A percentile compares a stretch with the other conserved stretches of the same genome.
Conservation (phyloP, 1,140 invertebrate genomes). For the Musca vetustissima region DNA sequence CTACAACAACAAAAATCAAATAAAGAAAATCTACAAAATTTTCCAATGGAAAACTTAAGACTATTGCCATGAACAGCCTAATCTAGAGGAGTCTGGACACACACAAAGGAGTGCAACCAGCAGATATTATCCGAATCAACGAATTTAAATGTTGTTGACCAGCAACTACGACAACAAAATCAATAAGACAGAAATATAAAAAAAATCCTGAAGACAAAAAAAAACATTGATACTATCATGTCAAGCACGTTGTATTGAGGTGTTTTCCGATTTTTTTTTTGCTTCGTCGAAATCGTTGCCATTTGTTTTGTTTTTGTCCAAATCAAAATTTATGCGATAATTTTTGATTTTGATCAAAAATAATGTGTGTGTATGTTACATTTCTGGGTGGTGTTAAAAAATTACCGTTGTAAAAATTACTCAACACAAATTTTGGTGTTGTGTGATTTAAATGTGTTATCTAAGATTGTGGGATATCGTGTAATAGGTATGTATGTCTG, state of each 20-base stretch:
- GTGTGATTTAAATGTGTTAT: slow-evolving; percentile 15
- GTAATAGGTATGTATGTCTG: too few relatives aligned
- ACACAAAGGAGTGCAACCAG: too few relatives aligned
- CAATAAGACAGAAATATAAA: not conserved
- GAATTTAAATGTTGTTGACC: too few relatives aligned
- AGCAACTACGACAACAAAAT: not conserved
- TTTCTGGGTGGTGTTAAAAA: not conserved
- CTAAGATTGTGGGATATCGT: too few relatives aligned
- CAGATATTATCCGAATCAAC: too few relatives aligned
- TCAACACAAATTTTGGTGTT: slow-evolving; percentile 22
- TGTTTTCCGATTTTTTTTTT: not conserved
- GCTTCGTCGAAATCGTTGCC: not conserved
- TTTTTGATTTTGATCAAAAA: slow-evolving; percentile 24
- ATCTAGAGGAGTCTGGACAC: too few relatives aligned
- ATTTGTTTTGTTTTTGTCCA: too few relatives aligned
- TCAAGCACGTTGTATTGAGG: slow-evolving; percentile 16
- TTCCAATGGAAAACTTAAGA: too few relatives aligned
- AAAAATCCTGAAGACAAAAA: not conserved
- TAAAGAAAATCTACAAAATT: too few relatives aligned
- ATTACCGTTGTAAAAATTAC: slow-evolving; percentile 18
- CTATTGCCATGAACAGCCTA: too few relatives aligned
- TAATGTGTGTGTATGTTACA: slow-evolving; percentile 1
- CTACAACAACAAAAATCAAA: not conserved
- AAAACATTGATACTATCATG: slow-evolving; percentile 22
- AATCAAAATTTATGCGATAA: slow-evolving; percentile 23